Evolutionary conservation across 2,797 vertebrate species (phyloP), one percentile per base, ranked within the genome.

Genomic region (Pangasius macronema): DNA sequence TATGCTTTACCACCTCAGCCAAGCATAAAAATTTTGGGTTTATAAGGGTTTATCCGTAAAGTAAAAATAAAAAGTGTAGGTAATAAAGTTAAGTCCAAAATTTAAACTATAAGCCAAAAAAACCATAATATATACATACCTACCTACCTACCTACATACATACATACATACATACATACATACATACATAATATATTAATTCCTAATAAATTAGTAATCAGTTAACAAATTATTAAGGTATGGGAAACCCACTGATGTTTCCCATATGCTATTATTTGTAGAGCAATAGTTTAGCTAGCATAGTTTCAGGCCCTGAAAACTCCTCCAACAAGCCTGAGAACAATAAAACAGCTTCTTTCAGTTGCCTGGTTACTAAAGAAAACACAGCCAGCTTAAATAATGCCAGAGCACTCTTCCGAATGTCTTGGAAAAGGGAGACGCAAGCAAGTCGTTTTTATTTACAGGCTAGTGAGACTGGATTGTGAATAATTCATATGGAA

Each of bases 281-380:
- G 27, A 51, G 42, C 24, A 53, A 8, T 30, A 76, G 7, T 46
- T 46, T 46, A 46, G 42, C 51, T 24, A 39, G 77, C 55, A 27
- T 39, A 39, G 57, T 46, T 81, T 81, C 42, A 59, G 77, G 11
- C 10, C 61, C 14, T 33, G 27, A 20, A 49, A 84, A 36, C 83
- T 88, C 46, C 57, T 80, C 46, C 85, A 57, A 36, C n/a, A 87
- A 65, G 49, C 36, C 85, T 84, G 59, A 93, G 92, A 39, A 88
- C 92, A 93, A 94, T 91, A 87, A 87, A 90, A 89, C 90, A 86
- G 87, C 88, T 90, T 88, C 18, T 85, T 88, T 65, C 87, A 82
- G 96, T 96, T 96, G 94, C 96, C 93, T 94, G 93, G 96, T 76
- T 94, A 97, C 96, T 84, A 36, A 92, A 91, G 89, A 91, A 90